Conservation (phyloP, 1,140 invertebrate species). For the Pteromalus puparum region DNA sequence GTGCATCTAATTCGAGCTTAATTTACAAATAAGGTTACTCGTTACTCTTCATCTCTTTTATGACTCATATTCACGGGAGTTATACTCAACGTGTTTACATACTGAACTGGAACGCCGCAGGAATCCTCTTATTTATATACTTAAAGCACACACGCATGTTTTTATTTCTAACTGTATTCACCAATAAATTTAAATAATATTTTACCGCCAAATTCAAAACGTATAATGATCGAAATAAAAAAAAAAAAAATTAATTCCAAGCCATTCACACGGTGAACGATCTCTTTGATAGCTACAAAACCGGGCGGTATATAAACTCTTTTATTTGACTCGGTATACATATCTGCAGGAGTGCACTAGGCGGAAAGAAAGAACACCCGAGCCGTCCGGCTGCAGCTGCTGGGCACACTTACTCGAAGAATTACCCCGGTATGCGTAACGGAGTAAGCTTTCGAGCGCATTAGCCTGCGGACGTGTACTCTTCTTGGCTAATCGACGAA, state of each 20-base stretch:
- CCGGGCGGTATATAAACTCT: background rate
- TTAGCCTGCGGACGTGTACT: background rate
- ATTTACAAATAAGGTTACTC: constrained; percentile 48
- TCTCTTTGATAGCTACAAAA: background rate
- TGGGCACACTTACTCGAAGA: background rate
- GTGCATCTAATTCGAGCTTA: constrained; percentile 27
- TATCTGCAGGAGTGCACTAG: background rate
- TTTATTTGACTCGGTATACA: background rate
- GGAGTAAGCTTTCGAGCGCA: background rate
- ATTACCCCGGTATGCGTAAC: background rate
- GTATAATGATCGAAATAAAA: too few relatives aligned
- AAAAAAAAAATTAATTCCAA: background rate
- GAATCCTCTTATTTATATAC: background rate
- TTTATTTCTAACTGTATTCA: too few relatives aligned
- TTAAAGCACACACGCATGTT: too few relatives aligned
- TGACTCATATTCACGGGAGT: constrained; percentile 27
- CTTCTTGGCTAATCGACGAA: background rate
- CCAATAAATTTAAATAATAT: too few relatives aligned
- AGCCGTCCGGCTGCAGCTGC: background rate
- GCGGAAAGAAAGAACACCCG: background rate
- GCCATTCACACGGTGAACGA: background rate
- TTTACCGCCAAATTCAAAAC: too few relatives aligned
- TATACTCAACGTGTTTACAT: constrained; percentile 11
- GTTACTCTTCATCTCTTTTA: constrained; percentile 17
- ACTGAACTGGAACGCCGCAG: background rate